Percentiles rank a stretch among this genome's conserved stretches.
Conservation (phyloP, 2,113 vertebrate species). For the Boulengeromyrus knoepffleri region DNA sequence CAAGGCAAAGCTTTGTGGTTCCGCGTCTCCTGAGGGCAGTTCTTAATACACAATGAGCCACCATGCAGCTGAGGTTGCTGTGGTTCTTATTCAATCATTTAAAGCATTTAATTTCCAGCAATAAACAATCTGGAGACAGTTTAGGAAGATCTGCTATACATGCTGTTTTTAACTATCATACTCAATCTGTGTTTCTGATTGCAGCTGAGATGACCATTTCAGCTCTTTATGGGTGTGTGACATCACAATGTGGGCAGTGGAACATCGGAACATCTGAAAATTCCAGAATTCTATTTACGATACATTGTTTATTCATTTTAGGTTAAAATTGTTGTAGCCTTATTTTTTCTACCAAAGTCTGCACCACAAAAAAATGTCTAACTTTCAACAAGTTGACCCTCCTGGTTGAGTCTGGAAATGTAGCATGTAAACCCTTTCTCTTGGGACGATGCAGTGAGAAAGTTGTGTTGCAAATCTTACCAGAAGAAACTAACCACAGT, state of each 20-base stretch:
- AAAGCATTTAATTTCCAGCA: neutral
- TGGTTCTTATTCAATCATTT: neutral
- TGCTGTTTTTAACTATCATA: neutral
- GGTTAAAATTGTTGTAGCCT: neutral
- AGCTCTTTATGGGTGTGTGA: neutral
- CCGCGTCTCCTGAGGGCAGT: neutral
- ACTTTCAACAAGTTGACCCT: neutral
- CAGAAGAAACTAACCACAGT: neutral
- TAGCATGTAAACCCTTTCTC: neutral
- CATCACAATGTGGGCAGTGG: neutral
- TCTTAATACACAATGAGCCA: neutral
- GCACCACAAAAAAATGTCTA: neutral
- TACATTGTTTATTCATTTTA: neutral
- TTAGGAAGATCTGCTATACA: neutral
- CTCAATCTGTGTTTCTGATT: neutral
- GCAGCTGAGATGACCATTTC: neutral
- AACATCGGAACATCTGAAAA: neutral
- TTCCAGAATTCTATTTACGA: neutral
- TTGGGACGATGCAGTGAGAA: neutral
- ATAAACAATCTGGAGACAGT: neutral
- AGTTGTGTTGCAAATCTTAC: neutral
- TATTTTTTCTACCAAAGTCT: neutral
- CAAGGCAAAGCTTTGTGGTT: neutral
- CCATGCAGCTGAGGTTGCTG: neutral
- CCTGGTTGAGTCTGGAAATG: neutral